These are phyloP conservation scores for Cyprinella venusta DNA, from an alignment of 2,797 vertebrate genomes.

Conservation along the genomic window DNA sequence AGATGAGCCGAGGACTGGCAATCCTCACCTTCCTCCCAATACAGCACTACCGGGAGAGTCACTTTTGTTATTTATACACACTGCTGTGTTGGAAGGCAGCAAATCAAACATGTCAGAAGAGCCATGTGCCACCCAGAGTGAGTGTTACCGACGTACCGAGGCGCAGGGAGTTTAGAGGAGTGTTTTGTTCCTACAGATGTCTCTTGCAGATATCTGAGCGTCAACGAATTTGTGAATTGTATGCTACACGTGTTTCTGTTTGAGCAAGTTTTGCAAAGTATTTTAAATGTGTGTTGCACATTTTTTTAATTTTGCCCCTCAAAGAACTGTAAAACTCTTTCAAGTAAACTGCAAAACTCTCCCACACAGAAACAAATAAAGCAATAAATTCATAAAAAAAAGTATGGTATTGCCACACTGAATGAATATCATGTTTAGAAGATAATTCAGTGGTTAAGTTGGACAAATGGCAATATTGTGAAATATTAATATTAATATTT, in stretches of 20 bases:
- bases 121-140: constrained; percentile 64
- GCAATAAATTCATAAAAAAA: background rate
- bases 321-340: background rate
- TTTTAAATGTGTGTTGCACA: background rate
- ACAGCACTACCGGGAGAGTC: constrained; percentile 68
- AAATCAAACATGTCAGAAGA: constrained; percentile 79
- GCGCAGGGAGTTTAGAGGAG: constrained; percentile 57
- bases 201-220: background rate
- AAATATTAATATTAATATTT: background rate
- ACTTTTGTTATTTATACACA: constrained; percentile 79
- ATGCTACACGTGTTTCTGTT: background rate
- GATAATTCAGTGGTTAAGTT: background rate
- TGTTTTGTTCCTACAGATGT: constrained; percentile 39
- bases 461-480: background rate
- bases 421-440: background rate
- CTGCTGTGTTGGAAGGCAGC: constrained; percentile 70
- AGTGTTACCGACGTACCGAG: constrained; percentile 69
- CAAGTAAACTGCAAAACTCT: background rate
- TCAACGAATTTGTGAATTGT: background rate
- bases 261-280: background rate
- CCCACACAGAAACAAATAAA: background rate
- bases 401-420: background rate
- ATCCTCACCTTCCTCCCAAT: constrained; percentile 67
- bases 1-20: constrained; percentile 75
- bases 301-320: background rate